Conservation (phyloP, 2,113 vertebrate genomes). For the Clarias macrocephalus region DNA sequence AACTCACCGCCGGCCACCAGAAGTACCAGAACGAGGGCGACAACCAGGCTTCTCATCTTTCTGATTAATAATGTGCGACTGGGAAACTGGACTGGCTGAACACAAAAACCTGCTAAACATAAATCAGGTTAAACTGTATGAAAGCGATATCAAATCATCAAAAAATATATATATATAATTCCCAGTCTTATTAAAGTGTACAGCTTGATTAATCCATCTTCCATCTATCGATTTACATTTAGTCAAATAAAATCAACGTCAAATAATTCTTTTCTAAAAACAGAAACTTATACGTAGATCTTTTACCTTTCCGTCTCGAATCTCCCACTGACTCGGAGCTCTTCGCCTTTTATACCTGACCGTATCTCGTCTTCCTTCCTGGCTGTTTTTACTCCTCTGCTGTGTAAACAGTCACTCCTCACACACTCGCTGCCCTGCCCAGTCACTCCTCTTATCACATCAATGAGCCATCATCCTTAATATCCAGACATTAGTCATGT, state of each 20-base stretch:
- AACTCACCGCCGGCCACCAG: conserved; percentile 69
- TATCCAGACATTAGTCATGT: conserved; percentile 5
- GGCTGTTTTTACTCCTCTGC: neutral
- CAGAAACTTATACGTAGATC: neutral
- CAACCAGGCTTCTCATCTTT: conserved; percentile 68
- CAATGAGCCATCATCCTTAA: neutral
- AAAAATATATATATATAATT: no score
- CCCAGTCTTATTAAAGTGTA: neutral
- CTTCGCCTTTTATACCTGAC: conserved; percentile 55
- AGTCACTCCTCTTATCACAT: conserved; percentile 18
- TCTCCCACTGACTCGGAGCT: conserved; percentile 18
- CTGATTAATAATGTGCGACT: conserved; percentile 6
- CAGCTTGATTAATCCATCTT: neutral
- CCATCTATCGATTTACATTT: neutral
- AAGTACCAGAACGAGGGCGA: conserved; percentile 59
- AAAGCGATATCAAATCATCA: neutral
- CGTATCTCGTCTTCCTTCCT: neutral
- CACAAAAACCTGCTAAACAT: neutral
- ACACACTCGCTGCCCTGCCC: neutral
- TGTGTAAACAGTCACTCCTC: conserved; percentile 28
- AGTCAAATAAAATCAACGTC: neutral
- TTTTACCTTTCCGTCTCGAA: conserved; percentile 56
- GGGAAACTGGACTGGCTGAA: neutral
- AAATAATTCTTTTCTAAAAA: neutral
- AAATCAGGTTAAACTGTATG: neutral